A percentile compares a stretch with the other conserved stretches of the same genome.
Conservation (phyloP, 1,140 invertebrate species). For the Armadillidium nasatum region DNA sequence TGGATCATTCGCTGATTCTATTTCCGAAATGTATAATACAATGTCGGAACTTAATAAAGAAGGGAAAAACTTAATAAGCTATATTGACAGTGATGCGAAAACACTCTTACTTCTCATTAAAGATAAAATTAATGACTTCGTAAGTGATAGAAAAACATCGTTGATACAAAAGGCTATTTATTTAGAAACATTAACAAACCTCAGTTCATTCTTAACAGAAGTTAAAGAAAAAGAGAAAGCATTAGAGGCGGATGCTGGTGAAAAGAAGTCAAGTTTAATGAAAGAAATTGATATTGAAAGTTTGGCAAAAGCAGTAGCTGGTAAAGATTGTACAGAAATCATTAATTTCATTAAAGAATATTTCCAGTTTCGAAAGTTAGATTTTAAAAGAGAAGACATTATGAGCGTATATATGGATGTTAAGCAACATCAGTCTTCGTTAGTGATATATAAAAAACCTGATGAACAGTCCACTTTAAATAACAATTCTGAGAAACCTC, state of each 20-base stretch:
- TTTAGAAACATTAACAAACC: not conserved
- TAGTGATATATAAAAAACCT: no score
- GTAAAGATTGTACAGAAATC: not conserved
- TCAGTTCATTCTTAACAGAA: not conserved
- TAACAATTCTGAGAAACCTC: no score
- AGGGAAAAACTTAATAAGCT: not conserved
- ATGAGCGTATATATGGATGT: not conserved
- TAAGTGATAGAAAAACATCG: not conserved
- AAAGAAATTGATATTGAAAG: not conserved
- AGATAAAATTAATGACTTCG: not conserved
- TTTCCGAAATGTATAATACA: not conserved
- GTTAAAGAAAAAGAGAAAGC: not conserved
- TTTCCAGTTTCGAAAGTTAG: not conserved
- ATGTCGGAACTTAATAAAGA: not conserved
- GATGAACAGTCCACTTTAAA: no score
- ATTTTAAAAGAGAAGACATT: not conserved
- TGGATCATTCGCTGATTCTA: not conserved
- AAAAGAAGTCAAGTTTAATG: not conserved
- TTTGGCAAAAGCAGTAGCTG: not conserved
- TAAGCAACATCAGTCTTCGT: no score
- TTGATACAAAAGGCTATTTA: not conserved
- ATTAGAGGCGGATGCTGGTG: not conserved
- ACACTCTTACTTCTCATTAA: not conserved
- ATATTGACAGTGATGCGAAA: not conserved
- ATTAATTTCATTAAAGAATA: not conserved